Conservation (phyloP, 2,888 invertebrate species). For the Amphipyra tragopoginis region DNA sequence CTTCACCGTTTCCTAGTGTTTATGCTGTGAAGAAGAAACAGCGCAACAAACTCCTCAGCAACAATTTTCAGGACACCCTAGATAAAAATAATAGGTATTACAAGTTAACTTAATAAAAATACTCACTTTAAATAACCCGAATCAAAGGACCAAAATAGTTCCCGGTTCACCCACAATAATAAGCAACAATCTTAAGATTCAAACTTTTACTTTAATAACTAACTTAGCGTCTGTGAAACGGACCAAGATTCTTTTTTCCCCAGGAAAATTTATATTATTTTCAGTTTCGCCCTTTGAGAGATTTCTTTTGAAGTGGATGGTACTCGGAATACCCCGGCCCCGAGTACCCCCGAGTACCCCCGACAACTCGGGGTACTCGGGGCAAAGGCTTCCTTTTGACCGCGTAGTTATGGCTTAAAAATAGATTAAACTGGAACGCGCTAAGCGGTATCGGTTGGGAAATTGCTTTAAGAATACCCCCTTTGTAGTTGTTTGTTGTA, state of each 20-base stretch:
- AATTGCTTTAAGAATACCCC: conserved; percentile 62
- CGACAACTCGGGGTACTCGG: conserved; percentile 7
- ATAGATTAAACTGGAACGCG: conserved; percentile 67
- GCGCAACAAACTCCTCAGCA: too few relatives aligned
- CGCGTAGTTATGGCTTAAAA: conserved; percentile 68
- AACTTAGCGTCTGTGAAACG: conserved; percentile 41
- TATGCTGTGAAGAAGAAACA: too few relatives aligned
- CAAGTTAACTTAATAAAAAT: too few relatives aligned
- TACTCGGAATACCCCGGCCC: conserved; percentile 34
- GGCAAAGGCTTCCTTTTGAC: conserved; percentile 68
- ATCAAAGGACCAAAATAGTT: conserved; percentile 11
- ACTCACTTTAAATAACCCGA: too few relatives aligned
- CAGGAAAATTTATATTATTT: conserved; percentile 66
- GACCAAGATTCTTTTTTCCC: conserved; percentile 29
- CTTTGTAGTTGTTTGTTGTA: conserved; percentile 55
- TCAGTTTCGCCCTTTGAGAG: conserved; percentile 58
- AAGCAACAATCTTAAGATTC: conserved; percentile 30
- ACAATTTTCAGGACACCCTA: too few relatives aligned
- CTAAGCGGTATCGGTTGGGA: conserved; percentile 58
- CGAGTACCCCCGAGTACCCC: conserved; percentile 7
- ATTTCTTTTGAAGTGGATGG: conserved; percentile 66
- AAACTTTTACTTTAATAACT: conserved; percentile 50
- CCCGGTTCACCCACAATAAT: conserved; percentile 2
- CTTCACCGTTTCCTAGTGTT: too few relatives aligned
- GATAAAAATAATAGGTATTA: too few relatives aligned